phyloP scores from a whole-genome alignment of 2,888 invertebrate genomes.

The Andrena bicolor region DNA sequence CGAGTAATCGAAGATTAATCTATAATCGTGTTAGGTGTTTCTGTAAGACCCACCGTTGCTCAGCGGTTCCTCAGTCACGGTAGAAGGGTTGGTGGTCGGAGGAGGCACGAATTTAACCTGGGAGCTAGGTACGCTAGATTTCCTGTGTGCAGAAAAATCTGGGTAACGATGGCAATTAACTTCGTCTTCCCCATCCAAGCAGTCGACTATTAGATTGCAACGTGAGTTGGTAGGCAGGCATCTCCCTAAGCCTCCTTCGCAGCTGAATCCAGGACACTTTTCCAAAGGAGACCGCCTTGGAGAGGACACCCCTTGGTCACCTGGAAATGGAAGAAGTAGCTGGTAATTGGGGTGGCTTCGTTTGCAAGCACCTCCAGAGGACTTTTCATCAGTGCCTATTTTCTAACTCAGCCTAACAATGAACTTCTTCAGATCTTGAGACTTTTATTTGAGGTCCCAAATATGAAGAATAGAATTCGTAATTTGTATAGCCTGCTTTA shows the following conservation, averaged over 20 bases:
- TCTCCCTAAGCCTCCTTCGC: slow-evolving; percentile 88
- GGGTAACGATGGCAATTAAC: slow-evolving; percentile 86
- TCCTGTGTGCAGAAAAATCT: background rate
- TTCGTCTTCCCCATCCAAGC: slow-evolving; percentile 93
- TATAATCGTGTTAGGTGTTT: background rate
- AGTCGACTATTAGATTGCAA: slow-evolving; percentile 92
- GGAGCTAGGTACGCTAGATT: too few species aligned
- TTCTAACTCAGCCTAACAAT: background rate
- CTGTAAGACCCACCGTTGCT: background rate
- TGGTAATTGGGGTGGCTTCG: too few species aligned
- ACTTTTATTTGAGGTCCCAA: too few species aligned
- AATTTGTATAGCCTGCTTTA: too few species aligned
- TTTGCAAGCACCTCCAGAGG: too few species aligned
- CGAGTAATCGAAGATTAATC: background rate
- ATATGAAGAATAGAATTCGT: too few species aligned
- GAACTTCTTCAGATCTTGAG: too few species aligned
- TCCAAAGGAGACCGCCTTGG: slow-evolving; percentile 85
- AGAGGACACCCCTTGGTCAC: background rate
- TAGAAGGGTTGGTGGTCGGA: background rate
- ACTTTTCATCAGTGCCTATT: background rate
- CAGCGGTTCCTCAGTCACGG: background rate
- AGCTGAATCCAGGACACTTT: slow-evolving; percentile 91
- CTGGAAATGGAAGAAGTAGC: slow-evolving; percentile 12
- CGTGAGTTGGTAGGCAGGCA: slow-evolving; percentile 89
- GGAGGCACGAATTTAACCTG: background rate